A percentile compares a stretch with the other conserved stretches of the same genome.
phyloP scores from a whole-genome alignment of 2,888 invertebrate species.

The Meandrusa payeni region DNA sequence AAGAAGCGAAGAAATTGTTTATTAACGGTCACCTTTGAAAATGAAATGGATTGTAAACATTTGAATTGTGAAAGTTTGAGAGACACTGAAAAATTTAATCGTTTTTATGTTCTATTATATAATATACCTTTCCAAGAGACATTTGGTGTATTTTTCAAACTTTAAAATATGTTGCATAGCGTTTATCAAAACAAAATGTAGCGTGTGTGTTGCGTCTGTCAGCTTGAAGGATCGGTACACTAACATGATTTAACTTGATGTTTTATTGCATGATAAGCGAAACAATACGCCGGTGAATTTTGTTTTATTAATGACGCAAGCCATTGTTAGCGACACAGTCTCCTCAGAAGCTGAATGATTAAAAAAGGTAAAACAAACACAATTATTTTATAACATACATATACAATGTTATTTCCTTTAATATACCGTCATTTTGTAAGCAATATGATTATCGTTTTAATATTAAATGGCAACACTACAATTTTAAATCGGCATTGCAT shows the following conservation, averaged over 20 bases:
- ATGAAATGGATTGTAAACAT: too few relatives aligned
- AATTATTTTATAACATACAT: slow-evolving; percentile 15
- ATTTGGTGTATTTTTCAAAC: too few relatives aligned
- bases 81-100: background rate
- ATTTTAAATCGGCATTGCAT: too few relatives aligned
- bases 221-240: slow-evolving; percentile 1
- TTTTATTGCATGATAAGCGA: slow-evolving; percentile 12
- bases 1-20: too few relatives aligned
- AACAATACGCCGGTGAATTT: slow-evolving; percentile 23
- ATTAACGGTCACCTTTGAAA: too few relatives aligned
- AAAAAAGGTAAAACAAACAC: slow-evolving; percentile 18
- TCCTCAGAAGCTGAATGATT: slow-evolving; percentile 19
- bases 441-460: slow-evolving; percentile 2
- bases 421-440: slow-evolving; percentile 2
- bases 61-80: slow-evolving; percentile 3
- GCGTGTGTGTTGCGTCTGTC: too few relatives aligned
- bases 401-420: slow-evolving; percentile 12
- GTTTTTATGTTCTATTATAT: too few relatives aligned
- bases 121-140: too few relatives aligned
- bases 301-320: slow-evolving; percentile 23
- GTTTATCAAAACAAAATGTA: too few relatives aligned
- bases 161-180: too few relatives aligned
- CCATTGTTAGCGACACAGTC: slow-evolving; percentile 22
- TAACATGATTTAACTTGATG: slow-evolving; percentile 1
- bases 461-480: background rate